These are phyloP conservation scores for Alviniconcha strummeri DNA, from an alignment of 2,888 invertebrate species.

Conservation along the genomic window DNA sequence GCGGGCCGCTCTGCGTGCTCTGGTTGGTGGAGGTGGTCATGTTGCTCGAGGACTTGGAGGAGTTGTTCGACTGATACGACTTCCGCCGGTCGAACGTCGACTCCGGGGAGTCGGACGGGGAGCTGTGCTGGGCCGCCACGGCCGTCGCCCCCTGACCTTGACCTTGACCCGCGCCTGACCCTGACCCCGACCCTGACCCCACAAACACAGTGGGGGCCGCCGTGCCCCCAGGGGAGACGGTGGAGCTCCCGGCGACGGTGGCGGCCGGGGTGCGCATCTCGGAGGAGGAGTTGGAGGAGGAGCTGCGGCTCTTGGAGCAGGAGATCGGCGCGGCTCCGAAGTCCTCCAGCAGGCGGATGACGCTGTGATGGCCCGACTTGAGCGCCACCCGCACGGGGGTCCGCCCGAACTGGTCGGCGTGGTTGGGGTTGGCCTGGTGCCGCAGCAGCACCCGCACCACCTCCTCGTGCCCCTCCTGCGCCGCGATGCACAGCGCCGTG, in stretches of 20 bases:
- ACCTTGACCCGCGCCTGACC: background rate
- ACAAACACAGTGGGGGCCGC: background rate
- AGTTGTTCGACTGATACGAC: slow-evolving; percentile 72
- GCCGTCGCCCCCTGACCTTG: slow-evolving; percentile 6
- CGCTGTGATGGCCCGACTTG: slow-evolving; percentile 91
- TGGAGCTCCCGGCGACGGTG: slow-evolving; percentile 4
- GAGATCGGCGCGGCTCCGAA: slow-evolving; percentile 77
- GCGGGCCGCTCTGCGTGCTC: slow-evolving; percentile 53
- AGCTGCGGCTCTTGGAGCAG: slow-evolving; percentile 60
- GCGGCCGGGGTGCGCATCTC: slow-evolving; percentile 27
- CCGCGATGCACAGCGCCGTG: slow-evolving; percentile 93
- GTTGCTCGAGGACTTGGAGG: slow-evolving; percentile 83
- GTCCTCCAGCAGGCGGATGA: slow-evolving; percentile 77
- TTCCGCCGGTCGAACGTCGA: slow-evolving; percentile 74
- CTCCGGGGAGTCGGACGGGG: slow-evolving; percentile 71
- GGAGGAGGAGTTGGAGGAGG: slow-evolving; percentile 56
- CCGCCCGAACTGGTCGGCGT: slow-evolving; percentile 74
- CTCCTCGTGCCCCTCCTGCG: slow-evolving; percentile 95
- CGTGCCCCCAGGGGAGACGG: background rate
- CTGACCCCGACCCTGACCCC: background rate
- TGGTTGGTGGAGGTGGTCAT: slow-evolving; percentile 79
- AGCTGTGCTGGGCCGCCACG: slow-evolving; percentile 47
- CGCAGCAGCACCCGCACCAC: slow-evolving; percentile 83
- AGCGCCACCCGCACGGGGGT: slow-evolving; percentile 84
- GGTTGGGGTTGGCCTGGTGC: slow-evolving; percentile 74